phyloP scores from a whole-genome alignment of 2,888 invertebrate genomes.

The Hydroisotoma schaefferi region DNA sequence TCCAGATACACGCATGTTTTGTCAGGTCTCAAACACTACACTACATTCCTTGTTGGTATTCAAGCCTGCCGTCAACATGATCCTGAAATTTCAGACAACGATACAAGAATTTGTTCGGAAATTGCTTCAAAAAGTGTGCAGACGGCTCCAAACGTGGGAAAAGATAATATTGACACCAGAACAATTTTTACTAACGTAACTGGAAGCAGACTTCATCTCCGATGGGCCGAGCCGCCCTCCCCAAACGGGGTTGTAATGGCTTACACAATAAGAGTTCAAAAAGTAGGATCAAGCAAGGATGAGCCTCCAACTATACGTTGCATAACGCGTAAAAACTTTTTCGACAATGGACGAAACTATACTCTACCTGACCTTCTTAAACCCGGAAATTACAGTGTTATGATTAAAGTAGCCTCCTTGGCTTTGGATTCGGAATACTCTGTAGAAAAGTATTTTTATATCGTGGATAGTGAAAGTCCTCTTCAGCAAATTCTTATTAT shows the following conservation, averaged over 20 bases:
- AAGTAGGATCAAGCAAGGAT: constrained; percentile 62
- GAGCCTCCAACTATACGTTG: constrained; percentile 55
- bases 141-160: constrained; percentile 57
- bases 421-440: constrained; percentile 50
- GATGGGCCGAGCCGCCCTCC: constrained; percentile 74
- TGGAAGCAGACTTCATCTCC: constrained; percentile 62
- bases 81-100: constrained; percentile 53
- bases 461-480: constrained; percentile 50
- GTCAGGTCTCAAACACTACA: constrained; percentile 68
- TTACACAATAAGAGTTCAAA: constrained; percentile 73
- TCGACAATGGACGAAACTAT: constrained; percentile 34
- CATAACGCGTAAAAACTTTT: constrained; percentile 59
- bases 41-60: constrained; percentile 70
- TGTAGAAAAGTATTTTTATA: constrained; percentile 29
- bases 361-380: constrained; percentile 35
- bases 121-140: constrained; percentile 53
- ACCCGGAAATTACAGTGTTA: constrained; percentile 54
- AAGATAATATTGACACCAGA: constrained; percentile 63
- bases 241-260: constrained; percentile 79
- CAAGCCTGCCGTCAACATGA: constrained; percentile 68
- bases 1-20: constrained; percentile 49
- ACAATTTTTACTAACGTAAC: constrained; percentile 52
- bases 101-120: constrained; percentile 53
- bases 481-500: constrained; percentile 26
- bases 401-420: constrained; percentile 53